Evolutionary conservation across 2,888 invertebrate genomes (phyloP), one percentile per base, ranked within the genome.

Genomic region (Onchidella celtica): DNA sequence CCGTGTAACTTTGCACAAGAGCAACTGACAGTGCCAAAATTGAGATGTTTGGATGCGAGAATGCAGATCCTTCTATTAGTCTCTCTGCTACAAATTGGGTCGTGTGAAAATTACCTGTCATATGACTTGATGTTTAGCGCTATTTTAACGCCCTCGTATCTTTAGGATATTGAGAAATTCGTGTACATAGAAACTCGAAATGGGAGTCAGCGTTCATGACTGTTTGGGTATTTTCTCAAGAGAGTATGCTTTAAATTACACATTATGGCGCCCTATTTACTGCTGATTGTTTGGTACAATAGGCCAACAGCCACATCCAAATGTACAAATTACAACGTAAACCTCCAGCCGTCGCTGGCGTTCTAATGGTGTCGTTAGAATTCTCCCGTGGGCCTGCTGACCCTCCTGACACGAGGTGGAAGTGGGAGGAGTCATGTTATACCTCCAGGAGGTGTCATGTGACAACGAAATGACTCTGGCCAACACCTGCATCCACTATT

Each of bases 401-500:
- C 34, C 66, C 32, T n/a, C 32, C 34, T 21, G 2, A 21, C 34
- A 9, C 32, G 32, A 34, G 32, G 34, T 6, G 66, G 32, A 17
- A 34, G 66, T 66, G 32, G 66, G 17, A 6, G 66, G 34, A 36
- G 17, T 14, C 34, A 36, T 14, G 34, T 29, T 29, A 34, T 69
- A 27, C 40, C 69, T 70, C 32, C 3, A 17, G 6, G 0, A 14
- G 70, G 55, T 27, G 55, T 70, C 55, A 27, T 9, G 70, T 70
- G 29, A 55, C 70, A 70, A 11, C 38, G 3, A 29, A 66, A 68
- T 68, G 38, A 40, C n/a, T 29, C 38, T 21, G 14, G 21, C 14
- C 32, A 55, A 24, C 70, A 55, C n/a, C 27, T 70, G 70, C 55
- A 29, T 27, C 70, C 55, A 70, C 55, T 55, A 70, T 70, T 70